These are phyloP conservation scores for Catagonus wagneri DNA, from an alignment of 2,113 vertebrate genomes.

Conservation along the genomic window DNA sequence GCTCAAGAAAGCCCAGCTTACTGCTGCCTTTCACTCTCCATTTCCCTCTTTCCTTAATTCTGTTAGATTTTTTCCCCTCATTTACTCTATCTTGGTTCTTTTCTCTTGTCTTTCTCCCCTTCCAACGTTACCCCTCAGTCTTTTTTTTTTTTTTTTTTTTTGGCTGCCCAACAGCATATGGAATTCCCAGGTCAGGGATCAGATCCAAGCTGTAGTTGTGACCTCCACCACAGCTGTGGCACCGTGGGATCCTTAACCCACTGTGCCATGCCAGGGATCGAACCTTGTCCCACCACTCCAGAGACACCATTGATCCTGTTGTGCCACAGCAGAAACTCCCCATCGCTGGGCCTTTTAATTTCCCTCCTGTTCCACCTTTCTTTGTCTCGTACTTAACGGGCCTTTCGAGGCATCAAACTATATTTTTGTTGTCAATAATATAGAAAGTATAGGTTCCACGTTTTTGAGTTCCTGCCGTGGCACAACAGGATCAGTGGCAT, in stretches of 20 bases:
- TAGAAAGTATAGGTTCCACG: background rate
- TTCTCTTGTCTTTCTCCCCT: background rate
- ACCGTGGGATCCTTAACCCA: too few species aligned
- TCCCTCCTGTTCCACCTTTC: background rate
- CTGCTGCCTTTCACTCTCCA: background rate
- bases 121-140: background rate
- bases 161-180: too few species aligned
- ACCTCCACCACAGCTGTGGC: too few species aligned
- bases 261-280: too few species aligned
- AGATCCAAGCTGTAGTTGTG: too few species aligned
- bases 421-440: conserved; percentile 37
- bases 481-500: too few species aligned
- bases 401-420: conserved; percentile 15
- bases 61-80: background rate
- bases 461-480: background rate
- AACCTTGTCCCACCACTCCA: too few species aligned
- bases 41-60: too few species aligned
- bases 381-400: conserved; percentile 7
- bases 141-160: too few species aligned
- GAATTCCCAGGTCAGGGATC: too few species aligned
- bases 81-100: background rate
- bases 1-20: background rate
- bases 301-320: too few species aligned
- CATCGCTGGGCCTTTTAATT: background rate
- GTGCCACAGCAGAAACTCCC: too few species aligned